phyloP scores from a whole-genome alignment of 2,888 invertebrate genomes.

The Ectropis crepuscularia region DNA sequence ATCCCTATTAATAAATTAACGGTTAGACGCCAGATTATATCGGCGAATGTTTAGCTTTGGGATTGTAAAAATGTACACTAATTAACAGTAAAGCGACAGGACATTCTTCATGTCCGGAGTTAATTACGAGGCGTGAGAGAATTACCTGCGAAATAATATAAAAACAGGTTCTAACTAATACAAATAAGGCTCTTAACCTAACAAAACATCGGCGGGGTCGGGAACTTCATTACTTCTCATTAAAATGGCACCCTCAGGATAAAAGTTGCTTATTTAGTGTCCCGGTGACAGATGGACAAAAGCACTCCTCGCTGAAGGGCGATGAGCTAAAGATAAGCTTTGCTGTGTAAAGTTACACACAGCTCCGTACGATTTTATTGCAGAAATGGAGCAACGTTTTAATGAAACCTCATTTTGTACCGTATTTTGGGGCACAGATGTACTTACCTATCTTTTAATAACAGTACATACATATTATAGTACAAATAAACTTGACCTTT shows the following conservation, averaged over 20 bases:
- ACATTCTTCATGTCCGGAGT: slow-evolving; percentile 23
- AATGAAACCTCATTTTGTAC: slow-evolving; percentile 12
- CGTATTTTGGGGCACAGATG: slow-evolving; percentile 2
- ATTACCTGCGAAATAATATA: slow-evolving; percentile 51
- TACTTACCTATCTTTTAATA: neutral
- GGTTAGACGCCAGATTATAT: slow-evolving; percentile 42
- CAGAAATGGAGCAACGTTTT: slow-evolving; percentile 12
- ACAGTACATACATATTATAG: too few relatives aligned
- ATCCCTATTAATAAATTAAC: slow-evolving; percentile 62
- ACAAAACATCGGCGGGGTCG: slow-evolving; percentile 72
- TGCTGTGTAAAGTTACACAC: slow-evolving; percentile 44
- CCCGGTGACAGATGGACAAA: slow-evolving; percentile 75
- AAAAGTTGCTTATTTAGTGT: slow-evolving; percentile 78
- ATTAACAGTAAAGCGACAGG: slow-evolving; percentile 16
- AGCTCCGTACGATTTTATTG: slow-evolving; percentile 36
- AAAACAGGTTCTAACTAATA: slow-evolving; percentile 78
- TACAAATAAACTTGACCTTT: too few relatives aligned
- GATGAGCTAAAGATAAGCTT: slow-evolving; percentile 57
- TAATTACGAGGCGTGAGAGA: slow-evolving; percentile 35
- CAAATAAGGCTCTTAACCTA: slow-evolving; percentile 79
- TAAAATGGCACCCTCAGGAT: slow-evolving; percentile 75
- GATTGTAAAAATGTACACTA: slow-evolving; percentile 34
- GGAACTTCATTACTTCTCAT: slow-evolving; percentile 81
- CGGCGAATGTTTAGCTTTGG: slow-evolving; percentile 26
- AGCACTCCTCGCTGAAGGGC: slow-evolving; percentile 55